Evolutionary conservation across 2,888 invertebrate genomes (phyloP), one percentile per base, ranked within the genome.

Genomic region (Caenorhabditis imperialis): DNA sequence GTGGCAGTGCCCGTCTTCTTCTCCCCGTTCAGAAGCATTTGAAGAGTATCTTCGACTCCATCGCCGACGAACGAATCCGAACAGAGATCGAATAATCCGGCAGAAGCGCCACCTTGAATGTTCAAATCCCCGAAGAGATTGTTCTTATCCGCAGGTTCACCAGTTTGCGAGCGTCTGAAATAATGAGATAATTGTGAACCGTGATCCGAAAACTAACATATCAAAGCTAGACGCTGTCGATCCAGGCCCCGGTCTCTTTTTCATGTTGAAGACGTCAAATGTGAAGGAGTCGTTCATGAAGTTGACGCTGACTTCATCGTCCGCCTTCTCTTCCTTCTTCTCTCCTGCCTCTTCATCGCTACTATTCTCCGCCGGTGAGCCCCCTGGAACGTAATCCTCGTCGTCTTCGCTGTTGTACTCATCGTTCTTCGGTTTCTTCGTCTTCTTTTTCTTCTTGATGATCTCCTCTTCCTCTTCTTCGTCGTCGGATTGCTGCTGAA

Each of bases 281-380:
- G 69, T 69, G 48, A 74, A 74, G 0, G 67, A 69, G 16, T 74
- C 74, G 27, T 74, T 50, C 42, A 74, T 57, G 1, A 74, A 33
- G n/a, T 74, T 74, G n/a, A 73, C 60, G 10, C 73, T 67, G 30
- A 73, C 27, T 42, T 65, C 73, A 38, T 73, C 73, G 14, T 73
- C 73, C 12, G 42, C 57, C 25, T 33, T 14, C 12, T 25, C 42
- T 1, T 37, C 22, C 27, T 20, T 8, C 20, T 63, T 45, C 8
- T 42, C 33, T 6, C 38, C 40, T 20, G 55, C 35, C 7, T 65
- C 60, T 6, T 60, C 58, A 12, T 58, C 61, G 4, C 47, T 47
- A n/a, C 27, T 23, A 22, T 62, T 30, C 5, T 51, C 53, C 3
- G 53, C 23, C 1, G 48, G 42, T 8, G 30, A 37, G 22, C 54